phyloP scores from a whole-genome alignment of 2,888 invertebrate species.

The Mimumesa dahlbomi region DNA sequence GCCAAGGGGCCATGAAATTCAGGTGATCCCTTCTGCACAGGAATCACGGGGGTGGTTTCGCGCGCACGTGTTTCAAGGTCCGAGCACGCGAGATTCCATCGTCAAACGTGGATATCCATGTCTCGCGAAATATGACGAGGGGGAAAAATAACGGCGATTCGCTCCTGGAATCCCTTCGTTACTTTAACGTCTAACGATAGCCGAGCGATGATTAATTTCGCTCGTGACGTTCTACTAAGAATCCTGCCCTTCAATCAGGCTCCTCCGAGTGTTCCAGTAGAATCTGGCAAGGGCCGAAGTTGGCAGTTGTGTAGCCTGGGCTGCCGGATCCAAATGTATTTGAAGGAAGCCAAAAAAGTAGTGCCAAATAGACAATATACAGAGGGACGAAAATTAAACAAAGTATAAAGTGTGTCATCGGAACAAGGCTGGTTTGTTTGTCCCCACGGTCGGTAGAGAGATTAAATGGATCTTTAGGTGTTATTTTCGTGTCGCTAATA shows the following conservation, averaged over 20 bases:
- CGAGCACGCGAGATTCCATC: slow-evolving; percentile 27
- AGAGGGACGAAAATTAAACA: slow-evolving; percentile 49
- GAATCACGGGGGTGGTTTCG: neutral
- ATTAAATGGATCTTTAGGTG: slow-evolving; percentile 11
- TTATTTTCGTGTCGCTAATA: neutral
- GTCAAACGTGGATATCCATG: slow-evolving; percentile 5
- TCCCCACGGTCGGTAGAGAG: neutral
- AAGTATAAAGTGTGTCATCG: slow-evolving; percentile 50
- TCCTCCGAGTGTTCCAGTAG: slow-evolving; percentile 36
- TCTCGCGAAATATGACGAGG: neutral
- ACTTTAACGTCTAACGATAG: slow-evolving; percentile 13
- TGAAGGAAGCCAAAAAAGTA: slow-evolving; percentile 56
- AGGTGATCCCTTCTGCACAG: slow-evolving; percentile 1
- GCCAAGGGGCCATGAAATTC: slow-evolving; percentile 42
- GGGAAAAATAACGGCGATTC: slow-evolving; percentile 11
- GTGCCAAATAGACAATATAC: slow-evolving; percentile 56
- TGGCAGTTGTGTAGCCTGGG: slow-evolving; percentile 38
- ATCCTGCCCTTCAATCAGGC: slow-evolving; percentile 41
- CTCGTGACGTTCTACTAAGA: slow-evolving; percentile 30
- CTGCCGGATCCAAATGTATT: slow-evolving; percentile 50
- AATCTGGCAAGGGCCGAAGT: slow-evolving; percentile 50
- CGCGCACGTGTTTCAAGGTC: too few species aligned
- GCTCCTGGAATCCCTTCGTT: slow-evolving; percentile 17
- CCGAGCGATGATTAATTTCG: slow-evolving; percentile 35
- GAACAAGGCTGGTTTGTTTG: slow-evolving; percentile 29